These are phyloP conservation scores for Sapayoa aenigma DNA, from an alignment of 2,113 vertebrate species.

Conservation along the genomic window DNA sequence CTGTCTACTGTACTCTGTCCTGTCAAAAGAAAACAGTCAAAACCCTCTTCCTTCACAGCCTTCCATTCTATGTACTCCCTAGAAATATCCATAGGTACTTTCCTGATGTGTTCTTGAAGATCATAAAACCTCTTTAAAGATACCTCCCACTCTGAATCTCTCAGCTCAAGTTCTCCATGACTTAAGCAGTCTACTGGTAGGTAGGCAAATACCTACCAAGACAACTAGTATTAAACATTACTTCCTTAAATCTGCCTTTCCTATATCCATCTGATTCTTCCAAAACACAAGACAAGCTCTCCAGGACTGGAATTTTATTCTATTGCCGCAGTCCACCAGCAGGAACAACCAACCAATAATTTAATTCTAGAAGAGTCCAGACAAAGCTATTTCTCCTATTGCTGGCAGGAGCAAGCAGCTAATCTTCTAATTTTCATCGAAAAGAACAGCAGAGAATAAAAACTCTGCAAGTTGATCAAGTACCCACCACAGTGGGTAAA, in stretches of 20 bases:
- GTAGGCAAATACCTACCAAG: background rate
- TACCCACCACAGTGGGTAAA: conserved; percentile 44
- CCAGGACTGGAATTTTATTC: background rate
- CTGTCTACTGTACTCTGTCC: background rate
- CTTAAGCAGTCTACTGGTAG: background rate
- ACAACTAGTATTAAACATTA: background rate
- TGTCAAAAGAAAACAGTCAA: background rate
- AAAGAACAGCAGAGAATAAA: background rate
- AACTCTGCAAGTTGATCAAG: background rate
- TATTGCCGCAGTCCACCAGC: background rate
- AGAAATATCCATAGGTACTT: background rate
- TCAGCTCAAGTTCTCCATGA: background rate
- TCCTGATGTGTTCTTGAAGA: background rate
- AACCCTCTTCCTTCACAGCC: background rate
- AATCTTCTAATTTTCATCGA: conserved; percentile 4
- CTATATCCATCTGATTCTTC: background rate
- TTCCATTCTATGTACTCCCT: background rate
- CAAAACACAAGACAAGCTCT: background rate
- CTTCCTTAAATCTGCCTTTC: background rate
- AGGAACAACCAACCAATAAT: background rate
- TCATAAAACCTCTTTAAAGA: background rate
- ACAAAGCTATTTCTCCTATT: background rate
- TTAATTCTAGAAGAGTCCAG: background rate
- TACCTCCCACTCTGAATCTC: background rate
- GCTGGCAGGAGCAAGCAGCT: background rate